Percentiles rank a stretch among this genome's conserved stretches.
phyloP scores from a whole-genome alignment of 2,888 invertebrate species.

The Agrochola circellaris region DNA sequence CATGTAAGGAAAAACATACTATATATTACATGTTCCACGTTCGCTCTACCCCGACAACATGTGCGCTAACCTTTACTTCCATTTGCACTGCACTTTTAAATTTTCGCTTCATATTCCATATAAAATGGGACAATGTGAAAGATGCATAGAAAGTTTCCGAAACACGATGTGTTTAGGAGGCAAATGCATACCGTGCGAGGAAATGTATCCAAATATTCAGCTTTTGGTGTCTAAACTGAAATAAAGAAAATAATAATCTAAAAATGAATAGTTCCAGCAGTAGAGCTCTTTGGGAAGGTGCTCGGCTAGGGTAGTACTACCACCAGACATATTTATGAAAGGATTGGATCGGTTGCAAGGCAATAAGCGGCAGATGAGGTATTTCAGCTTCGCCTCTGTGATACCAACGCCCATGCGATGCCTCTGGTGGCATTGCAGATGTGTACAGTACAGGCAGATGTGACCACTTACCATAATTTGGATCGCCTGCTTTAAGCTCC shows the following conservation, averaged over 20 bases:
- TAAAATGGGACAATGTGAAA: conserved; percentile 56
- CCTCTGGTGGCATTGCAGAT: not conserved
- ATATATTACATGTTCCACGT: not conserved
- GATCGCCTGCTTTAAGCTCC: too few relatives aligned
- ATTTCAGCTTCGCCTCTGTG: not conserved
- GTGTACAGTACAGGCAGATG: too few relatives aligned
- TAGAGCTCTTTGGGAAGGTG: not conserved
- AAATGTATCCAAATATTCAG: conserved; percentile 28
- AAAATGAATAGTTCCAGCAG: conserved; percentile 6
- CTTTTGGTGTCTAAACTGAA: conserved; percentile 15
- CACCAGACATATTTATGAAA: not conserved
- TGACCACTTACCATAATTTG: not conserved
- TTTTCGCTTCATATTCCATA: conserved; percentile 61
- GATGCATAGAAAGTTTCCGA: conserved; percentile 56
- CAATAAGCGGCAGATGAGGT: not conserved
- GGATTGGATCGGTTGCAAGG: not conserved
- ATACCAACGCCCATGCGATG: not conserved
- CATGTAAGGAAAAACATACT: not conserved
- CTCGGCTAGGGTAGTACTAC: not conserved
- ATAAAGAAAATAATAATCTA: conserved; percentile 22
- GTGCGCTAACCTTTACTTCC: conserved; percentile 70
- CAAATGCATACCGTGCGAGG: conserved; percentile 30
- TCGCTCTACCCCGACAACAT: conserved; percentile 5
- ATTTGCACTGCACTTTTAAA: conserved; percentile 69
- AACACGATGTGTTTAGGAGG: conserved; percentile 52